phyloP scores from a whole-genome alignment of 1,140 invertebrate genomes.

The Nautilus pompilius region DNA sequence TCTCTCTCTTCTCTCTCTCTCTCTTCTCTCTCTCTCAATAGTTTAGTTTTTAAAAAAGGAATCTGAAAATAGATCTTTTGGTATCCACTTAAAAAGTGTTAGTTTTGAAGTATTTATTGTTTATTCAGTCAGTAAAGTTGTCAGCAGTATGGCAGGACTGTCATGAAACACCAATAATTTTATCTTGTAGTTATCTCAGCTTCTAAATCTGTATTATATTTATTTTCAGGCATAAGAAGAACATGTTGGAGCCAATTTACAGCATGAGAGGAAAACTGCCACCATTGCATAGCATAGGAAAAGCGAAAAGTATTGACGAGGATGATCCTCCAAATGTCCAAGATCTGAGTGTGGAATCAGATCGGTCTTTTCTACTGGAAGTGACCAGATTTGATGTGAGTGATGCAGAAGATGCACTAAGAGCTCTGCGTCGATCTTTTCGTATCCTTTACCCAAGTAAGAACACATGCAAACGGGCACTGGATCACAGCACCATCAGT shows the following conservation, averaged over 20 bases:
- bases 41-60: too few species aligned
- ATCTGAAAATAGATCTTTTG: too few species aligned
- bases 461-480: slow-evolving; percentile 35
- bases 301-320: slow-evolving; percentile 23
- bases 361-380: slow-evolving; percentile 16
- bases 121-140: too few species aligned
- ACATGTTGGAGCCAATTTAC: slow-evolving; percentile 17
- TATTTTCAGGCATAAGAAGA: background rate
- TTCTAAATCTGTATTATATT: too few species aligned
- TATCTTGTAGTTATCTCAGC: too few species aligned
- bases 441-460: slow-evolving; percentile 40
- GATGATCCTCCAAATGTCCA: slow-evolving; percentile 27
- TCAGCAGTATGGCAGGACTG: too few species aligned
- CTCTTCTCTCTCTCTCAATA: too few species aligned
- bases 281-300: slow-evolving; percentile 27
- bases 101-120: too few species aligned
- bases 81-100: too few species aligned
- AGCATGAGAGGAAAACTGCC: slow-evolving; percentile 20
- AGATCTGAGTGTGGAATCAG: slow-evolving; percentile 10
- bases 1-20: too few species aligned
- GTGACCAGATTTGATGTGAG: slow-evolving; percentile 32
- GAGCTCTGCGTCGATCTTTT: slow-evolving; percentile 33
- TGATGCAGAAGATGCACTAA: slow-evolving; percentile 36
- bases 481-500: slow-evolving; percentile 37
- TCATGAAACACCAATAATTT: too few species aligned